Base-by-base conservation (phyloP, 2,888 invertebrate genomes). In the Coecobrya sp. region DNA sequence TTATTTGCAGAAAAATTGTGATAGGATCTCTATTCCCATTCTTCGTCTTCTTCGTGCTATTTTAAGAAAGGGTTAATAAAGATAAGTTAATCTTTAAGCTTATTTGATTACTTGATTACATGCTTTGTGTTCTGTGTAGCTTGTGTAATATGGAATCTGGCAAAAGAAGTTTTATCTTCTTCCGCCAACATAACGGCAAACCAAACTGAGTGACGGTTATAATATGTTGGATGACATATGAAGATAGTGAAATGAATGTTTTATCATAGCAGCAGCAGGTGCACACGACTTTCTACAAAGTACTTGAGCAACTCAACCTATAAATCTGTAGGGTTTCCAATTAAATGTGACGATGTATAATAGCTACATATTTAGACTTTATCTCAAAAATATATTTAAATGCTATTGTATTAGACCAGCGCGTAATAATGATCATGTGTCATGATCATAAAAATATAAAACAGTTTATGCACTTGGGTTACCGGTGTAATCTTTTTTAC, bases 91-190 rank as follows among this genome's bases (percentile, higher is more conserved):
- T 36, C 36, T 36, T 36, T 2, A 36, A 36, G 68, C 59, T n/a
- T n/a, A 59, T 59, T 70, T 70, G 70, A 70, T 70, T n/a, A 36
- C 70, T 36, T 70, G 70, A 70, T 30, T 68, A 70, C 42, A 36
- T 42, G 27, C 70, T 10, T 42, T n/a, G n/a, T n/a, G n/a, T n/a
- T n/a, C n/a, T n/a, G n/a, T n/a, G n/a, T n/a, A 11, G 11, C 49
- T 42, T 42, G 59, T 25, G 25, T 25, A 25, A 62, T 5, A 62
- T 70, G 42, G 19, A 70, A 36, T 70, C 5, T n/a, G 42, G 42
- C 68, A 59, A 25, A 4, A 4, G 36, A 7, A 62, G 62, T 10
- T 25, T 62, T 22, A 4, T 36, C 22, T 62, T 62, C 22, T 25
- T 62, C 25, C 62, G 62, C 62, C 25, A 25, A 49, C 49, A 49